Conservation (phyloP, 2,797 vertebrate genomes). For the Ptychadena robeensis region DNA sequence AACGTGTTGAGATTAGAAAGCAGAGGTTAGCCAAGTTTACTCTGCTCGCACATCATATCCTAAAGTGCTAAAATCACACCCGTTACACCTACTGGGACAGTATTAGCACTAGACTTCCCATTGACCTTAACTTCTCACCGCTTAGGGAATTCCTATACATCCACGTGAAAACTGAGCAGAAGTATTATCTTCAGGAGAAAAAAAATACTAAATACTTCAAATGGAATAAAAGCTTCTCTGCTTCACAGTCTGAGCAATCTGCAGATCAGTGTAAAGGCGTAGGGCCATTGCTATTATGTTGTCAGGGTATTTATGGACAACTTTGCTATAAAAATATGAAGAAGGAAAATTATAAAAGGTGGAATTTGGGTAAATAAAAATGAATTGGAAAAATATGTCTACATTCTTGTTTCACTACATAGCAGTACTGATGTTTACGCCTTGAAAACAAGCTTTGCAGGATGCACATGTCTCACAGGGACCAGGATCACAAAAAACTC, state of each 20-base stretch:
- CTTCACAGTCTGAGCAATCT: background rate
- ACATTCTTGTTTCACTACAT: no score
- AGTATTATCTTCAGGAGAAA: background rate
- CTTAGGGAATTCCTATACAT: slow-evolving; percentile 12
- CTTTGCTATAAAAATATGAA: no score
- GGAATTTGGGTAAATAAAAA: no score
- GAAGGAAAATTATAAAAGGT: no score
- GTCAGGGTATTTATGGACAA: no score
- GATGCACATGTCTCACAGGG: no score
- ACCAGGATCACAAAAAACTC: no score
- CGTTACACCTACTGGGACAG: slow-evolving; percentile 31
- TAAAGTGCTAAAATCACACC: slow-evolving; percentile 42
- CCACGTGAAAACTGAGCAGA: background rate
- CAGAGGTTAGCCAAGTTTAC: slow-evolving; percentile 38
- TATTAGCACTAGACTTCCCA: slow-evolving; percentile 20
- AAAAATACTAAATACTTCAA: background rate
- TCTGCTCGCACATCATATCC: slow-evolving; percentile 37
- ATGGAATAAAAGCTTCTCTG: background rate
- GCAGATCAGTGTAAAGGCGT: background rate
- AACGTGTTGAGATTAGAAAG: slow-evolving; percentile 26
- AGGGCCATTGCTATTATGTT: background rate
- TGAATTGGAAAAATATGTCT: no score
- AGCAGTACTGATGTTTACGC: no score
- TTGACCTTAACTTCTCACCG: slow-evolving; percentile 34
- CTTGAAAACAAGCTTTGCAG: no score